Evolutionary conservation across 1,140 invertebrate genomes (phyloP), one percentile per base, ranked within the genome.

Genomic region (Camponotus vicinus): DNA sequence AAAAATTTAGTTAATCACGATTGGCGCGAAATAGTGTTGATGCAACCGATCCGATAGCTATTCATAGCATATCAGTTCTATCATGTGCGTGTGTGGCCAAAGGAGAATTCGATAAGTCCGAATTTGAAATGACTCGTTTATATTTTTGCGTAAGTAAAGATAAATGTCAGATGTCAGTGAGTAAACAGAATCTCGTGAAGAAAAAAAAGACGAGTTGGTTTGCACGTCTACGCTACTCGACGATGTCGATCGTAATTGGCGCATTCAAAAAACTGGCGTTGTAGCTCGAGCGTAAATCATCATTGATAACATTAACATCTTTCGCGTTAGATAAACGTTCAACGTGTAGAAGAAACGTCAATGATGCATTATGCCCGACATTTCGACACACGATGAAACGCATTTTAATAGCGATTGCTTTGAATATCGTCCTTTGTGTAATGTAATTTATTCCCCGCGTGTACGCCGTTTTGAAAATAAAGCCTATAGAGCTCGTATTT

Each of bases 271-370:
- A 70, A 52, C 27, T 5, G 42, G 18, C 42, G 27, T 40, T 66
- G 61, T 64, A 82, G 13, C 49, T 73, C 80, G 66, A 61, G 34
- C 37, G 18, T 59, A 70, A 88, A 75, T 70, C 55, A 27, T 69
- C 49, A 55, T 64, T 21, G 3, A 49, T 73, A 83, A 82, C 67
- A 83, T 49, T 73, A 73, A 83, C 73, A 73, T 83, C 77, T 32
- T 64, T 34, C 64, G 32, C 82, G 55, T 79, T 85, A 82, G 66
- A 77, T 61, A 73, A 66, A 63, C 55, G 42, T 84, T 73, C n/a
- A 75, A 83, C 79, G 49, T 83, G 40, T 73, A 63, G 64, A 67
- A 18, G 42, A 15, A 15, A 27, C 57, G 52, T 49, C 52, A 45
- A 18, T 45, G 45, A 45, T 32, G 45, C 37, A 15, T 66, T 52